phyloP scores from a whole-genome alignment of 2,888 invertebrate species.

The Epistrophe grossulariae region DNA sequence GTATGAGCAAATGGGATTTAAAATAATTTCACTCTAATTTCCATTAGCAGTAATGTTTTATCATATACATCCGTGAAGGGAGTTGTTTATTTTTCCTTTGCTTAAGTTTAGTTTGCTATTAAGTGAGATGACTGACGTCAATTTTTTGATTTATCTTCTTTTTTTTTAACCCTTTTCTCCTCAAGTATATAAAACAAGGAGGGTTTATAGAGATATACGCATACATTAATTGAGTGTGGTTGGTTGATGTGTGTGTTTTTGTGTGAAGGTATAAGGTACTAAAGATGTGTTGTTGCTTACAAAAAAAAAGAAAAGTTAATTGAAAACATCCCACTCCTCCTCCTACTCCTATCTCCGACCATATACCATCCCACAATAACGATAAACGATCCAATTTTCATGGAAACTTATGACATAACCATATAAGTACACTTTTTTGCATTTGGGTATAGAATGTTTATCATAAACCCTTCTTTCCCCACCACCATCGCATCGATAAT shows the following conservation, averaged over 20 bases:
- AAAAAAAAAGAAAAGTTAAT: slow-evolving; percentile 4
- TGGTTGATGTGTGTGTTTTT: slow-evolving; percentile 3
- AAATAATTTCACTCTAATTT: slow-evolving; percentile 60
- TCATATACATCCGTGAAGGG: slow-evolving; percentile 41
- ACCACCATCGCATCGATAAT: neutral
- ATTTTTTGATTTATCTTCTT: slow-evolving; percentile 42
- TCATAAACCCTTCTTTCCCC: neutral
- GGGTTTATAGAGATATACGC: neutral
- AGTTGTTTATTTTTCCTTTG: slow-evolving; percentile 35
- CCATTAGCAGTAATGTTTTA: slow-evolving; percentile 60
- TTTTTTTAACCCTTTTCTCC: neutral
- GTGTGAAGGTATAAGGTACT: neutral
- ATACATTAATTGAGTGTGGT: slow-evolving; percentile 5
- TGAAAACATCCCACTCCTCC: neutral
- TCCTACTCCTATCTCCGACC: no score
- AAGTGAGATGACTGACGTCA: slow-evolving; percentile 59
- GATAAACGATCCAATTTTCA: neutral
- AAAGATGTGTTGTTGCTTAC: neutral
- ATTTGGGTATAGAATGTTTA: neutral
- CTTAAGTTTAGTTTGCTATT: slow-evolving; percentile 26
- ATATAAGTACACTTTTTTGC: neutral
- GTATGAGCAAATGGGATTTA: slow-evolving; percentile 26
- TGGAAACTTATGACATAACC: neutral
- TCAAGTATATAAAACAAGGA: neutral
- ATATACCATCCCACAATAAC: neutral